phyloP scores from a whole-genome alignment of 2,113 vertebrate genomes.

The Oryzias melastigma region DNA sequence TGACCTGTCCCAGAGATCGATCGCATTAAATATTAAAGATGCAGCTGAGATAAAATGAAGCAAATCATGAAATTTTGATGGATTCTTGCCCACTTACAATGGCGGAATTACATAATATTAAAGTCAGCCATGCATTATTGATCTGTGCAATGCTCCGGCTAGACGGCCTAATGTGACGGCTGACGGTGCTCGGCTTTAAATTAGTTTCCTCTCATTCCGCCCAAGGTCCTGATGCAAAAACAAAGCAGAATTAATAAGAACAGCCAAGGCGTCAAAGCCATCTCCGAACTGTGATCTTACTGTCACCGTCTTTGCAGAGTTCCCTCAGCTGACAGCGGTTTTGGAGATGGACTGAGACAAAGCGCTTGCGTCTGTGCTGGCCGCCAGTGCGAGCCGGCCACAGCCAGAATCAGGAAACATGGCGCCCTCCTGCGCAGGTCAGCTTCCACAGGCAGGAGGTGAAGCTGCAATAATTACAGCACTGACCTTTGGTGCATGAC shows the following conservation, averaged over 20 bases:
- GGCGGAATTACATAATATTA: constrained; percentile 65
- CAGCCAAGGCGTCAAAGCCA: constrained; percentile 8
- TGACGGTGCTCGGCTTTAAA: constrained; percentile 32
- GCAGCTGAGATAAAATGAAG: constrained; percentile 57
- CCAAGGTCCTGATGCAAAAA: constrained; percentile 25
- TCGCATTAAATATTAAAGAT: constrained; percentile 67
- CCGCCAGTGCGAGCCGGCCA: constrained; percentile 19
- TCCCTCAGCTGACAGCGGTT: too few relatives aligned
- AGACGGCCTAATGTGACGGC: constrained; percentile 20
- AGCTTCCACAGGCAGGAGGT: background rate
- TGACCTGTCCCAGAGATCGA: constrained; percentile 62
- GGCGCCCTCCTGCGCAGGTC: background rate
- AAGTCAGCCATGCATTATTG: constrained; percentile 65
- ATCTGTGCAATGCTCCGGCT: constrained; percentile 40
- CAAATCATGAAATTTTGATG: constrained; percentile 63
- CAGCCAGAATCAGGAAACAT: constrained; percentile 38
- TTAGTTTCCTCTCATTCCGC: constrained; percentile 22
- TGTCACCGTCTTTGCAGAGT: constrained; percentile 5
- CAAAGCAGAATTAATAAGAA: constrained; percentile 37
- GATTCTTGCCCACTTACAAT: constrained; percentile 46
- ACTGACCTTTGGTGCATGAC: constrained; percentile 23
- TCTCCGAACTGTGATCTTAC: constrained; percentile 12
- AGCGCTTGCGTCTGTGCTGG: constrained; percentile 37
- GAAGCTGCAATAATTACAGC: background rate
- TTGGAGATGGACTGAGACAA: background rate